Conservation (phyloP, 2,113 vertebrate genomes). For the Excalfactoria chinensis region DNA sequence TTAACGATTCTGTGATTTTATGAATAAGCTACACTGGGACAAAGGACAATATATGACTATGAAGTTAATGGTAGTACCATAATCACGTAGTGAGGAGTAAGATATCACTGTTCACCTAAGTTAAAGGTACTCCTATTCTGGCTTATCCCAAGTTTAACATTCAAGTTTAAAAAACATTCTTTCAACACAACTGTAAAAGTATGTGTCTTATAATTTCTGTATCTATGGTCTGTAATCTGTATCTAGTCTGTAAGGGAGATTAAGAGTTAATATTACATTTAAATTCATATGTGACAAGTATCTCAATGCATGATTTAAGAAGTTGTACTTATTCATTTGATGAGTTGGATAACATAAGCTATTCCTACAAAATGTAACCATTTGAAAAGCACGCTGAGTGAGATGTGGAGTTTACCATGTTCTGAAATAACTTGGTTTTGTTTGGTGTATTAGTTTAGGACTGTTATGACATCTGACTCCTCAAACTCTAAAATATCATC, state of each 20-base stretch:
- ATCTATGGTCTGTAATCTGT: neutral
- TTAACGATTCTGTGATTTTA: no score
- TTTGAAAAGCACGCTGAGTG: neutral
- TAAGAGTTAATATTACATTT: neutral
- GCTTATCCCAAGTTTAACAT: neutral
- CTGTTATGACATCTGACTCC: neutral
- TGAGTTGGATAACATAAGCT: neutral
- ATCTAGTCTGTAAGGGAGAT: neutral
- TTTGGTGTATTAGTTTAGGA: neutral
- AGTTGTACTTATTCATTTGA: neutral
- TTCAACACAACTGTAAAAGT: neutral
- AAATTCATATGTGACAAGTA: neutral
- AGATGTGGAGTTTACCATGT: neutral
- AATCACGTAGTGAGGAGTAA: neutral
- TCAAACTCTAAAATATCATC: neutral
- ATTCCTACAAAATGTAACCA: neutral
- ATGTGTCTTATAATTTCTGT: neutral
- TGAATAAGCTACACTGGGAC: neutral
- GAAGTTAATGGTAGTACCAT: neutral
- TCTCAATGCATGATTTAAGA: neutral
- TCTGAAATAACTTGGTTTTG: neutral
- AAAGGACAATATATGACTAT: neutral
- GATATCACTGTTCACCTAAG: neutral
- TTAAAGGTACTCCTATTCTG: neutral
- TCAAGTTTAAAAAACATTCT: neutral